These are phyloP conservation scores for Tetropium fuscum DNA, from an alignment of 2,888 invertebrate species.

Conservation along the genomic window DNA sequence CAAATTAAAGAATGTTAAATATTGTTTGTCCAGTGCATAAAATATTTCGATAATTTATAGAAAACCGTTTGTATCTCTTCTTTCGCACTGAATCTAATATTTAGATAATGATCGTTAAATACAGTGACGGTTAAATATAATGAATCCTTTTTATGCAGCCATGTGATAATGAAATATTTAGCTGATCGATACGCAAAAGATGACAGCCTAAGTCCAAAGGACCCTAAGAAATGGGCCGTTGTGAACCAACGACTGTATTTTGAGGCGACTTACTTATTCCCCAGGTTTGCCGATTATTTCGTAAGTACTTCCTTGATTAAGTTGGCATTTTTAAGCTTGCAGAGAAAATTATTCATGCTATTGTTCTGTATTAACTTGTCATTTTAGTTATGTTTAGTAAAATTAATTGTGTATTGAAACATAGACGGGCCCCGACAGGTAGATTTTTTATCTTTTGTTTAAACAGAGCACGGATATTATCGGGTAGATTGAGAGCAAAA, in stretches of 20 bases:
- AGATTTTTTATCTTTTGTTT: no score
- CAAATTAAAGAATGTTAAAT: no score
- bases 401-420: no score
- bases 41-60: no score
- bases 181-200: slow-evolving; percentile 75
- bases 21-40: no score
- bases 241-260: slow-evolving; percentile 75
- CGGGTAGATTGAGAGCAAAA: no score
- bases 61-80: no score
- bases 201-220: slow-evolving; percentile 74
- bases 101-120: no score
- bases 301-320: slow-evolving; percentile 68
- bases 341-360: background rate
- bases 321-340: background rate
- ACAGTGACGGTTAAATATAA: background rate
- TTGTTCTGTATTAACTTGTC: background rate
- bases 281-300: slow-evolving; percentile 68
- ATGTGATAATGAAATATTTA: slow-evolving; percentile 76
- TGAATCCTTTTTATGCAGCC: slow-evolving; percentile 65
- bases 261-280: slow-evolving; percentile 71
- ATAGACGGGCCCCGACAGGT: no score
- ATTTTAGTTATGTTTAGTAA: no score
- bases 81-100: no score
- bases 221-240: slow-evolving; percentile 71
- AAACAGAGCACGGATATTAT: no score